Evolutionary conservation across 2,888 invertebrate species (phyloP).

Genomic region (Strigamia maritima): DNA sequence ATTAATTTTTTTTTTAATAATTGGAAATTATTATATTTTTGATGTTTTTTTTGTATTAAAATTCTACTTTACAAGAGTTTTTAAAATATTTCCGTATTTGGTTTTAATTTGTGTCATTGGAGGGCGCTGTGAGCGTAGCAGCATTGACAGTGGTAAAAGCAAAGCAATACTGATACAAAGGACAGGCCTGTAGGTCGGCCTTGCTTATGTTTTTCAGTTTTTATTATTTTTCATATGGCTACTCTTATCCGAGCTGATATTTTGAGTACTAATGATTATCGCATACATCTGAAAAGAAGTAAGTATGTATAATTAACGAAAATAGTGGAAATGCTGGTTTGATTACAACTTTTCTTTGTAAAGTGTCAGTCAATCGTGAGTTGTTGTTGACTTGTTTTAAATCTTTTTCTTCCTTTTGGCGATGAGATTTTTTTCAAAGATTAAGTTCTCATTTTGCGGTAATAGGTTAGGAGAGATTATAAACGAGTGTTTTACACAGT

Average conservation of each 20-base stretch:
- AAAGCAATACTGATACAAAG: background rate
- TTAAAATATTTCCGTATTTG: background rate
- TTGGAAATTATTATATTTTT: background rate
- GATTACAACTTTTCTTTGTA: constrained; percentile 18
- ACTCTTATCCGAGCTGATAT: background rate
- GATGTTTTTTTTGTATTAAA: background rate
- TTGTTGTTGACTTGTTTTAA: constrained; percentile 5
- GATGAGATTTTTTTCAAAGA: background rate
- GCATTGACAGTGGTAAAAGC: background rate
- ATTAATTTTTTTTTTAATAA: background rate
- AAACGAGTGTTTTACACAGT: background rate
- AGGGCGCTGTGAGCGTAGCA: constrained; percentile 1
- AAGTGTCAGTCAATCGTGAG: background rate
- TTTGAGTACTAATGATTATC: background rate
- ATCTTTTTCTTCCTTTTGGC: background rate
- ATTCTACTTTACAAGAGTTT: background rate
- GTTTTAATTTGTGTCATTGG: background rate
- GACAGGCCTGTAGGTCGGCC: background rate
- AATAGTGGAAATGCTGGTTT: background rate
- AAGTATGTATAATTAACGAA: background rate
- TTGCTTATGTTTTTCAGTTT: background rate
- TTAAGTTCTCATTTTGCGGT: background rate
- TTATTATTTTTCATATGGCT: background rate
- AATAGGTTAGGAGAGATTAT: background rate
- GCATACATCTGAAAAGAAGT: background rate